Evolutionary conservation across 2,113 vertebrate species (phyloP).

Genomic region (Balaeniceps rex): DNA sequence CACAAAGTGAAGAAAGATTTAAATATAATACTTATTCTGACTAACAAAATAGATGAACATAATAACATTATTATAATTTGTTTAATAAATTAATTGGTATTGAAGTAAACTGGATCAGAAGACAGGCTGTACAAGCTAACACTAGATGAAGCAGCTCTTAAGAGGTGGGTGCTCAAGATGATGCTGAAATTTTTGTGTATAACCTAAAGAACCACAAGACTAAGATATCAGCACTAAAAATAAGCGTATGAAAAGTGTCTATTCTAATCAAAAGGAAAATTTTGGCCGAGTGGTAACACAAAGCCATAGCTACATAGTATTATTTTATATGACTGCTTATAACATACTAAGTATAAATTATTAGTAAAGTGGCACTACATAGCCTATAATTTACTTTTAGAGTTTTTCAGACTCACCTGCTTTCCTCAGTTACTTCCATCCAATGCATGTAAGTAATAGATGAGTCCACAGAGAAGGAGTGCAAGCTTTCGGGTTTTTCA

Average conservation of each 20-base stretch:
- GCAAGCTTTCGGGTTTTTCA: conserved; percentile 95
- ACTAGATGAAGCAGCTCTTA: not conserved
- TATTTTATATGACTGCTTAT: not conserved
- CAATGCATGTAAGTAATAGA: conserved; percentile 94
- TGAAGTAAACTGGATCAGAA: not conserved
- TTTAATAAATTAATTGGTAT: not conserved
- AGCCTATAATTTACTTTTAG: not conserved
- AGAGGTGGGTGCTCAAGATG: not conserved
- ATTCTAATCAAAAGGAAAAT: not conserved
- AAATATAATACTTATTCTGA: not conserved
- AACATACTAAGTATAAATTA: not conserved
- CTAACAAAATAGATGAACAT: not conserved
- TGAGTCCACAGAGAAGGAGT: conserved; percentile 84
- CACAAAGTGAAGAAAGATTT: not conserved
- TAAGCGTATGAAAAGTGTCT: not conserved
- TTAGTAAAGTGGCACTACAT: not conserved
- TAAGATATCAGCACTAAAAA: not conserved
- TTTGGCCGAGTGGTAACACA: not conserved
- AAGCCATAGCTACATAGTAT: not conserved
- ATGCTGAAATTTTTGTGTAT: not conserved
- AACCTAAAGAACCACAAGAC: not conserved
- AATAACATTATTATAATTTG: not conserved
- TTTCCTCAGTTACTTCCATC: conserved; percentile 96
- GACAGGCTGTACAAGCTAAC: not conserved
- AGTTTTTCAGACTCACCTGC: conserved; percentile 74